Evolutionary conservation across 2,113 vertebrate species (phyloP).

Genomic region (Acanthochromis polyacanthus): DNA sequence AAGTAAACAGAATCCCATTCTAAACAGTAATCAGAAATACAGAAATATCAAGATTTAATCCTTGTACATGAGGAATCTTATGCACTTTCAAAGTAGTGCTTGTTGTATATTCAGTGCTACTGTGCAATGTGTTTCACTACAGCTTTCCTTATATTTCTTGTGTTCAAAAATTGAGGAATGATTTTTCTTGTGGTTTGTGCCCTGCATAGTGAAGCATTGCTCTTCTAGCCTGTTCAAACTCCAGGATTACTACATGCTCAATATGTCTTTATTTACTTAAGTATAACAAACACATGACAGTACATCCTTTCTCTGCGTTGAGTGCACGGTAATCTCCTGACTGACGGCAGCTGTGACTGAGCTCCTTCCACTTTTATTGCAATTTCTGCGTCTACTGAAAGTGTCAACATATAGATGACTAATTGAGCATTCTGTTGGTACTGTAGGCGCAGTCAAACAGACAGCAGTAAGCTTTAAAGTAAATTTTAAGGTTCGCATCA

Average conservation of each 20-base stretch:
- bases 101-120: not conserved
- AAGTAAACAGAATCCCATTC: not conserved
- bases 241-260: not conserved
- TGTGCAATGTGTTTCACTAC: not conserved
- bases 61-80: not conserved
- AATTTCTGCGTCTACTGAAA: not conserved
- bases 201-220: too few species aligned
- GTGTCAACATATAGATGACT: conserved; percentile 5
- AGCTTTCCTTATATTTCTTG: too few species aligned
- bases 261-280: not conserved
- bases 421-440: conserved; percentile 34
- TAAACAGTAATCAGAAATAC: too few species aligned
- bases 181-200: too few species aligned
- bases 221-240: too few species aligned
- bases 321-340: conserved; percentile 13
- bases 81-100: not conserved
- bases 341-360: not conserved
- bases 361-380: not conserved
- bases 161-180: too few species aligned
- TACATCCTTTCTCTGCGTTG: not conserved
- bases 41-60: not conserved
- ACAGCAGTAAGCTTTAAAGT: conserved; percentile 32
- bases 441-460: not conserved
- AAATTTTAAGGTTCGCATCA: conserved; percentile 62
- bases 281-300: not conserved